Conservation (phyloP, 2,797 vertebrate genomes). For the Cossypha caffra region DNA sequence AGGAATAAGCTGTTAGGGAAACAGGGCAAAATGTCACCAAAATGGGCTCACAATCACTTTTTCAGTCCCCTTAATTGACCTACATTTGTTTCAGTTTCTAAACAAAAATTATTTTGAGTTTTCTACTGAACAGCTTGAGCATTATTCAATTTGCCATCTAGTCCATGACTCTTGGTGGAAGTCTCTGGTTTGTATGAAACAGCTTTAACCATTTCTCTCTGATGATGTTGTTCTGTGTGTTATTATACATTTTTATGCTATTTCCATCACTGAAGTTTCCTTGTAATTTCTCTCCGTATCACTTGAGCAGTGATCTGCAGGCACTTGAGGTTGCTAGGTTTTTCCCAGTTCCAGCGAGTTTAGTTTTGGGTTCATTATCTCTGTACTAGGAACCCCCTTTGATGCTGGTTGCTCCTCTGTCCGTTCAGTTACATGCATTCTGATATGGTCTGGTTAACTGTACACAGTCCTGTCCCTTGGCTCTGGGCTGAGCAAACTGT, state of each 20-base stretch:
- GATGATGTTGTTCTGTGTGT: background rate
- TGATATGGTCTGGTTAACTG: background rate
- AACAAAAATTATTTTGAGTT: constrained; percentile 1
- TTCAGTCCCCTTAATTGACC: background rate
- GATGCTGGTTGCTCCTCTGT: background rate
- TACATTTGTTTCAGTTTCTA: background rate
- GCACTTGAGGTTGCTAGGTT: background rate
- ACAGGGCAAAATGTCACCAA: background rate
- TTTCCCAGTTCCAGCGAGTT: background rate
- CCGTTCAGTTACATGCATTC: background rate
- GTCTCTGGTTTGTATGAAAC: background rate
- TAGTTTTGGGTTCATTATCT: background rate
- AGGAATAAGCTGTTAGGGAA: background rate
- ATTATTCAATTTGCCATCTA: background rate
- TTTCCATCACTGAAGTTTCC: background rate
- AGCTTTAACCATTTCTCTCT: background rate
- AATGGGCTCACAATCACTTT: background rate
- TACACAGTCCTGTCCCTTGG: background rate
- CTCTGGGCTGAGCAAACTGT: background rate
- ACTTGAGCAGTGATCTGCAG: background rate
- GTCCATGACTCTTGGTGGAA: background rate
- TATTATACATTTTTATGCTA: background rate
- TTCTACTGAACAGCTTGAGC: background rate
- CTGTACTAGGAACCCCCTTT: background rate
- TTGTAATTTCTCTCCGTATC: background rate